Conservation (phyloP, 2,113 vertebrate genomes). For the Sceloporus undulatus region DNA sequence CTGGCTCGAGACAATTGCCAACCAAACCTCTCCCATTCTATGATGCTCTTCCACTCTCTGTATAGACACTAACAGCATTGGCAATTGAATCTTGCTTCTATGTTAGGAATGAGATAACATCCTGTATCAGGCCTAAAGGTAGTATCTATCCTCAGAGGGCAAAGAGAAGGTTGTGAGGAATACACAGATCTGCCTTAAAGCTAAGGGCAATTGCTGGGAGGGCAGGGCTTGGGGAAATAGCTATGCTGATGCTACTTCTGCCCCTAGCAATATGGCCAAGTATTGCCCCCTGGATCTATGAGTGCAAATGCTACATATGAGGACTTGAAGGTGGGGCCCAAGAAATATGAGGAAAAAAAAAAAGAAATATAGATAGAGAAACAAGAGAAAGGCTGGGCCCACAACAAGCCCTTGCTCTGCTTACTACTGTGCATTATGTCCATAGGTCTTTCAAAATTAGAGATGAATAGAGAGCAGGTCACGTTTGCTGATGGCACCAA, state of each 20-base stretch:
- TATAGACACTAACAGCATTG: neutral
- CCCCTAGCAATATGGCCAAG: no score
- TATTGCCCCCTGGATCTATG: neutral
- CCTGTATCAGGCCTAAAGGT: neutral
- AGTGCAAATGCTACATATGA: no score
- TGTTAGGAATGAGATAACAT: neutral
- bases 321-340: neutral
- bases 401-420: neutral
- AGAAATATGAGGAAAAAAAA: no score
- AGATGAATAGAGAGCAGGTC: no score
- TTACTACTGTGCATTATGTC: neutral
- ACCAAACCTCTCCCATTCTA: neutral
- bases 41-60: neutral
- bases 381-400: neutral
- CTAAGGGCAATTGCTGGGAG: no score
- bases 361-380: neutral
- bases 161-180: no score
- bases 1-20: neutral
- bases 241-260: no score
- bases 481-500: no score
- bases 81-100: neutral
- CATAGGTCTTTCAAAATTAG: no score
- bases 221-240: no score
- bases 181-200: neutral
- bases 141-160: neutral